Base-by-base conservation (phyloP, 2,797 vertebrate species). In the Microctenopoma stevenorrisi region DNA sequence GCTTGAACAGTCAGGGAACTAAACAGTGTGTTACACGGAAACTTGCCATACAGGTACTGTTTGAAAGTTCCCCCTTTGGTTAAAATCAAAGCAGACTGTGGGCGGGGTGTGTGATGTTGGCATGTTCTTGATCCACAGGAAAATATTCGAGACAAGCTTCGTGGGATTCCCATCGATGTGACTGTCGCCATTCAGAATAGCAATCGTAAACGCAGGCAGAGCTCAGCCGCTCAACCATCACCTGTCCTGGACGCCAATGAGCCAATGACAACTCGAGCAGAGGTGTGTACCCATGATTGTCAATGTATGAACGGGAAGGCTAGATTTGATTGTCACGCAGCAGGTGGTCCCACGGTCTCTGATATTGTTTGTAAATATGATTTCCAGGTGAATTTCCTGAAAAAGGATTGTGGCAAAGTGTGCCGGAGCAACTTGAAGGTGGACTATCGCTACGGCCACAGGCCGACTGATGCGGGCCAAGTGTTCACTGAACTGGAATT, bases 351-450 rank as follows among this genome's bases (percentile, higher is more conserved):
- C 4, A 5, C 5, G 76, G 37, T 30, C 22, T 49, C 1, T 50
- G 1, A 54, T 54, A 28, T 42, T 54, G 12, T 9, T 16, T 46
- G 9, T 71, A 15, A 64, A 43, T 70, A 15, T 52, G 44, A 42
- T 49, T 38, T 75, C 5, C 50, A 99, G 97, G 94, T 98, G 66
- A 87, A 94, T 68, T 99, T 99, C 86, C 63, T 95, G 82, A 98
- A 98, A 90, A 94, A 95, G 82, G 97, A 96, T 12, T 99, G 98
- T 72, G 97, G 96, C 72, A 62, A 16, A 0, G 95, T 94, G 49
- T 99, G 97, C 74, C 86, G 93, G 61, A 99, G 98, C 92, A 97
- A 97, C 64, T 87, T 99, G 66, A 78, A 94, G 66, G 77, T 98
- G 53, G 75, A 91, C 15, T 94, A 96, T 86, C 93, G 86, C 57